Conservation (phyloP, 1,140 invertebrate genomes). For the Ditylenchus dipsaci region DNA sequence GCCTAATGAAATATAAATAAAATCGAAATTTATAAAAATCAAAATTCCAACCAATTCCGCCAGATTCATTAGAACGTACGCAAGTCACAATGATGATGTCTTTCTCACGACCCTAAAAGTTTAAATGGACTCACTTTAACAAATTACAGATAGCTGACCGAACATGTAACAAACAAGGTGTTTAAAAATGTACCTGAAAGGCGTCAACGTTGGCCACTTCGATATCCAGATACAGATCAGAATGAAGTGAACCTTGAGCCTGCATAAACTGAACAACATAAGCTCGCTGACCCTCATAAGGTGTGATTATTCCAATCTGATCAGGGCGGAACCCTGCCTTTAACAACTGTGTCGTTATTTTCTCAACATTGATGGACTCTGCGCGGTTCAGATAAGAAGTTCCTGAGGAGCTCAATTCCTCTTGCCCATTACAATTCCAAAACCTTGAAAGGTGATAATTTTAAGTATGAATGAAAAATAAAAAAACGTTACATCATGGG, state of each 20-base stretch:
- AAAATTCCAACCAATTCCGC: constrained; percentile 68
- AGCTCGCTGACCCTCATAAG: constrained; percentile 94
- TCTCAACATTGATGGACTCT: constrained; percentile 96
- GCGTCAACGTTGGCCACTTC: constrained; percentile 99
- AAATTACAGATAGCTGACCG: constrained; percentile 21
- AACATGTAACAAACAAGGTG: background rate
- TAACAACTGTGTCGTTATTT: constrained; percentile 85
- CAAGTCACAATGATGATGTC: constrained; percentile 89
- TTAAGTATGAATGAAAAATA: too few relatives aligned
- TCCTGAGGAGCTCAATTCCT: constrained; percentile 95
- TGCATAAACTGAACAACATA: constrained; percentile 98
- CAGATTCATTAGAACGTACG: constrained; percentile 85
- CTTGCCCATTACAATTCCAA: constrained; percentile 87
- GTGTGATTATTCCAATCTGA: constrained; percentile 96
- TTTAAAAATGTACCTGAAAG: constrained; percentile 65
- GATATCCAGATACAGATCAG: constrained; percentile 95
- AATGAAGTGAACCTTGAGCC: constrained; percentile 90
- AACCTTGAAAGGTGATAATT: constrained; percentile 67
- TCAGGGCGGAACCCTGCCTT: constrained; percentile 91
- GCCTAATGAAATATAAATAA: too few relatives aligned
- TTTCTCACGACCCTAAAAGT: constrained; percentile 77
- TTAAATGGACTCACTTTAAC: too few relatives aligned
- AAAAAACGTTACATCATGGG: constrained; percentile 75
- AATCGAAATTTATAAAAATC: too few relatives aligned
- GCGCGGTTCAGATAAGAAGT: constrained; percentile 97